Base-by-base conservation (phyloP, 2,113 vertebrate genomes). In the Capricornis sumatraensis region DNA sequence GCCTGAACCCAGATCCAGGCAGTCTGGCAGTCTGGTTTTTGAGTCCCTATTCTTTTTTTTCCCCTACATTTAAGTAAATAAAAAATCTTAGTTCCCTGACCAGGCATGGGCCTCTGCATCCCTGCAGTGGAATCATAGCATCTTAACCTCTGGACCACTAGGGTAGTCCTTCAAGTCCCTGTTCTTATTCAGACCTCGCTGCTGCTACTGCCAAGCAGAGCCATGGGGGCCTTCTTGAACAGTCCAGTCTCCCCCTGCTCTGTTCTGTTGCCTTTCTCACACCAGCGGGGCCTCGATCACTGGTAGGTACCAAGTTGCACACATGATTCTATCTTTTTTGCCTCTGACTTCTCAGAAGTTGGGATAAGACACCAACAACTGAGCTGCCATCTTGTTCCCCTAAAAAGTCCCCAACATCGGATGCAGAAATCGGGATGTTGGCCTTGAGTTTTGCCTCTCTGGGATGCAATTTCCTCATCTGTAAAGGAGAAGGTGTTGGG, bases 131-230 rank as follows among this genome's bases (percentile, higher is more conserved):
- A 71, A 36, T 21, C 8, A 36, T 6, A 71, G 17, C 1, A 0
- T 40, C 19, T 23, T 40, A 71, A 71, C n/a, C 67, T 12, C 17
- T 71, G 67, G n/a, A 12, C 19, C 19, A 40, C 67, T 40, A 36
- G n/a, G 67, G n/a, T 40, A 71, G 67, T 40, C n/a, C n/a, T 43
- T 45, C 0, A 36, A n/a, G 23, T 30, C 27, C 87, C 36, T 10
- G 64, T 27, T 60, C 17, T n/a, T n/a, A 60, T 10, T 21, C 13
- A 4, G 4, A 10, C 17, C 58, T 12, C 0, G 0, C 62, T 19
- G 57, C 11, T 8, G 2, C 28, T 27, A 5, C 0, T 40, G 40
- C 28, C 28, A 28, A 7, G 82, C 47, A 58, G 55, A 85, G 47
- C 76, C 36, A 19, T 1, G 9, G 33, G 40, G 23, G 8, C 7